Percentiles rank a stretch among this genome's conserved stretches.
Conservation (phyloP, 2,888 invertebrate genomes). For the Schrankia costaestrigalis region DNA sequence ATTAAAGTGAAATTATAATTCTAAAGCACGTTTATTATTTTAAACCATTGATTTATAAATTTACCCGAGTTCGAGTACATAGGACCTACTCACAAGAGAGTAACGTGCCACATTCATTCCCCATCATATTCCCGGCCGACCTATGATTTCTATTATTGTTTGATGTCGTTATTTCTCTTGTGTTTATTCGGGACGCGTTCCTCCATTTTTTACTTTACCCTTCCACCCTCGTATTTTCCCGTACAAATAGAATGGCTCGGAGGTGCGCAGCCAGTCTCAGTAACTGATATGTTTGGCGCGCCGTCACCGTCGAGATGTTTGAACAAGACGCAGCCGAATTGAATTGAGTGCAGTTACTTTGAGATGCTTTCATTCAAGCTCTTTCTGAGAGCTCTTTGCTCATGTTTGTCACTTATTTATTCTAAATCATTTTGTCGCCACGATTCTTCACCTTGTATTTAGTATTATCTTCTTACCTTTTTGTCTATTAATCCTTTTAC, state of each 20-base stretch:
- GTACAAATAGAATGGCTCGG: conserved; percentile 53
- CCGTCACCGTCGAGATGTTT: conserved; percentile 54
- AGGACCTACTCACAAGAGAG: no score
- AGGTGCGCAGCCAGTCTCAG: conserved; percentile 58
- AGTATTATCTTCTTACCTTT: neutral
- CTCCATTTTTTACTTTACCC: conserved; percentile 71
- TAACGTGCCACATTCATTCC: conserved; percentile 18
- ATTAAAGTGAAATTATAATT: no score
- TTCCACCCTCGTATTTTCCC: conserved; percentile 63
- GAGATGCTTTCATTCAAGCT: conserved; percentile 29
- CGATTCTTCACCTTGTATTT: no score
- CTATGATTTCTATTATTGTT: conserved; percentile 79
- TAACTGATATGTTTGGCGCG: conserved; percentile 73
- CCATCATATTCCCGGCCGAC: conserved; percentile 41
- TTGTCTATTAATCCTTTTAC: conserved; percentile 16
- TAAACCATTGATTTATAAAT: no score
- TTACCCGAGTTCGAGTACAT: no score
- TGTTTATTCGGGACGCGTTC: conserved; percentile 73
- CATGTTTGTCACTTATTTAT: neutral
- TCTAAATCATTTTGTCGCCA: no score
- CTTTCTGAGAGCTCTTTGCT: conserved; percentile 13
- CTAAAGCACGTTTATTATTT: no score
- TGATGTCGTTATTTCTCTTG: conserved; percentile 75
- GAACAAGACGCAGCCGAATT: conserved; percentile 58
- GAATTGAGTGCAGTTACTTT: conserved; percentile 64